These are phyloP conservation scores for Ctenoplectra terminalis DNA, from an alignment of 1,140 invertebrate genomes.

Conservation along the genomic window DNA sequence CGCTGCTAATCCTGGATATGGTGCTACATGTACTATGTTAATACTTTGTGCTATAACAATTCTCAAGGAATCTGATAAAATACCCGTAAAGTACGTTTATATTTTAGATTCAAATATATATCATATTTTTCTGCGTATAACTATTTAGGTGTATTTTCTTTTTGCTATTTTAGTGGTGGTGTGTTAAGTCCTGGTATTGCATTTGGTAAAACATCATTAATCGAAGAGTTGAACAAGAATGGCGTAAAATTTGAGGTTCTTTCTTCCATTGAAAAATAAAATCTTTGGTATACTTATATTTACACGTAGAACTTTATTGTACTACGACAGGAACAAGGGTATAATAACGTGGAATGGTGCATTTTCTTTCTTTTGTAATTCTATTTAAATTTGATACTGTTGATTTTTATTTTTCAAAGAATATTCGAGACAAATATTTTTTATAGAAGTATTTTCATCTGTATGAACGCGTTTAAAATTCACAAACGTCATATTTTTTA, in stretches of 20 bases:
- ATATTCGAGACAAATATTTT: slow-evolving; percentile 15
- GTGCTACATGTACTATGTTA: slow-evolving; percentile 89
- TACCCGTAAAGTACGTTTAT: slow-evolving; percentile 87
- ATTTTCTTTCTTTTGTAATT: slow-evolving; percentile 5
- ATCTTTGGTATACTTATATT: slow-evolving; percentile 1
- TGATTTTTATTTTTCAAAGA: slow-evolving; percentile 3
- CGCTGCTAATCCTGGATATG: slow-evolving; percentile 91
- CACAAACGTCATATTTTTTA: slow-evolving; percentile 20
- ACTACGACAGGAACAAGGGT: background rate
- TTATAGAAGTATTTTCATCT: slow-evolving; percentile 15
- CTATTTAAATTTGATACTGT: slow-evolving; percentile 20
- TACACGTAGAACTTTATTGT: background rate
- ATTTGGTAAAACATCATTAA: slow-evolving; percentile 86
- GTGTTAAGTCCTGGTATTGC: slow-evolving; percentile 82
- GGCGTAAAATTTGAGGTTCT: slow-evolving; percentile 86
- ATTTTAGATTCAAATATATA: background rate
- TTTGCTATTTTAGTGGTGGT: slow-evolving; percentile 79
- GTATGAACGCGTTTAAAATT: slow-evolving; percentile 6
- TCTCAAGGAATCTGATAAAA: slow-evolving; percentile 89
- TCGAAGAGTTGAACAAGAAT: slow-evolving; percentile 85
- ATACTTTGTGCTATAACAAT: slow-evolving; percentile 89
- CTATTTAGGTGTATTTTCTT: background rate
- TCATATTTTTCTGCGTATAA: background rate
- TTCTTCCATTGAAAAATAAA: slow-evolving; percentile 74
- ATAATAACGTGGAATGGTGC: background rate